Conservation (phyloP, 2,888 invertebrate species). For the Linyphia triangularis region DNA sequence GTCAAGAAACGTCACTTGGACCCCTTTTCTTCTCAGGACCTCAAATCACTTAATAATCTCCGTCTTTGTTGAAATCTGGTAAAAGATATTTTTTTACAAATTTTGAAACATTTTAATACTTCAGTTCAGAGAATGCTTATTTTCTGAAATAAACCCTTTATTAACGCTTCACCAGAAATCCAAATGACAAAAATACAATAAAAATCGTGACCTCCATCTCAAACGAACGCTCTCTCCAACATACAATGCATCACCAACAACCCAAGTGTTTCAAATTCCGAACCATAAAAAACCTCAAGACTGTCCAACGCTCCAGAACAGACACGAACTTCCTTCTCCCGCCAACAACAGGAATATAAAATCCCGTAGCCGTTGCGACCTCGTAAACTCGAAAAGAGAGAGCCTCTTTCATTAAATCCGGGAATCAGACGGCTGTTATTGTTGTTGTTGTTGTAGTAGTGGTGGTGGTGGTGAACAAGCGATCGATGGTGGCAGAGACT, state of each 20-base stretch:
- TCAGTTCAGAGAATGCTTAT: neutral
- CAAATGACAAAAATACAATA: neutral
- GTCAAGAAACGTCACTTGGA: too few species aligned
- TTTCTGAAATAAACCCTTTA: neutral
- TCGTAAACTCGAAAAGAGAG: neutral
- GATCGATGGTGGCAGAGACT: neutral
- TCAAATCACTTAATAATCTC: too few species aligned
- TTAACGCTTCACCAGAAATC: neutral
- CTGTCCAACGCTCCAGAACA: neutral
- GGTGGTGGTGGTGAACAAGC: neutral
- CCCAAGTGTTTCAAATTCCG: neutral
- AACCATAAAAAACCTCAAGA: neutral
- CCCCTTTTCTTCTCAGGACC: too few species aligned
- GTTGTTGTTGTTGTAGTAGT: neutral
- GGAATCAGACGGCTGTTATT: neutral
- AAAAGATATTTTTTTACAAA: too few species aligned
- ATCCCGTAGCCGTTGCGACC: neutral
- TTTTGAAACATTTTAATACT: too few species aligned
- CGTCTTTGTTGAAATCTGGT: too few species aligned
- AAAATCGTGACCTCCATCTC: neutral
- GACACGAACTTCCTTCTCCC: neutral
- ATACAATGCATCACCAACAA: neutral
- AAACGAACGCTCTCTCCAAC: neutral
- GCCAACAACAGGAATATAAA: neutral
- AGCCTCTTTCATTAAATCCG: neutral